Evolutionary conservation across 2,113 vertebrate species (phyloP).

Genomic region (Amphilophus citrinellus): DNA sequence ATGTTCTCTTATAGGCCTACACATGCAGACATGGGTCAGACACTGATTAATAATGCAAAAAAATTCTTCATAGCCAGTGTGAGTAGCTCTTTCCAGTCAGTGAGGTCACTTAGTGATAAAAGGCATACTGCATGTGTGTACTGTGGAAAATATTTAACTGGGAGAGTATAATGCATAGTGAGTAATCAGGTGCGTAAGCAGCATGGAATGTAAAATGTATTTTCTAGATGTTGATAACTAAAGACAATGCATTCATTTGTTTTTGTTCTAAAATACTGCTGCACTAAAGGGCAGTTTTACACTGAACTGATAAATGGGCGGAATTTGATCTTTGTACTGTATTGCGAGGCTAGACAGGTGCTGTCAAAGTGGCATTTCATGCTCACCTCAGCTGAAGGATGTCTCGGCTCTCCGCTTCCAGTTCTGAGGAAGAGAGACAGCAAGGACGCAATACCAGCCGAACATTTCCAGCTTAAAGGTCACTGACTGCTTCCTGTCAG

Average conservation of each 20-base stretch:
- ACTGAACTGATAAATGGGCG: not conserved
- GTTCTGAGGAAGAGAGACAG: conserved; percentile 52
- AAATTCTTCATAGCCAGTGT: conserved; percentile 37
- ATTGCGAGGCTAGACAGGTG: conserved; percentile 34
- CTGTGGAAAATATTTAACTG: not conserved
- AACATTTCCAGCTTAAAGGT: conserved; percentile 71
- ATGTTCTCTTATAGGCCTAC: conserved; percentile 17
- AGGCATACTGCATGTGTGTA: not conserved
- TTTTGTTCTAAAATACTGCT: not conserved
- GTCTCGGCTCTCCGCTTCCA: conserved; percentile 25
- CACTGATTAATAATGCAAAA: conserved; percentile 56
- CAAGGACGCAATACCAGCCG: conserved; percentile 18
- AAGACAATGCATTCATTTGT: not conserved
- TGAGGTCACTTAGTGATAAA: conserved; percentile 30
- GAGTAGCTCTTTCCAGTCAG: conserved; percentile 13
- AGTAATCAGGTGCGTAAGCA: not conserved
- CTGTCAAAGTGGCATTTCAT: conserved; percentile 72
- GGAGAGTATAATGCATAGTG: not conserved
- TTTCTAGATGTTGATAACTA: not conserved
- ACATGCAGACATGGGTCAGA: conserved; percentile 15
- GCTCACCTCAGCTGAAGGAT: conserved; percentile 56
- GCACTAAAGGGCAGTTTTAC: conserved; percentile 14
- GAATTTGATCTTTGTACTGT: conserved; percentile 8
- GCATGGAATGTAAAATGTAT: not conserved
- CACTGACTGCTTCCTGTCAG: conserved; percentile 60